These are phyloP conservation scores for Silurus aristotelis DNA, from an alignment of 2,797 vertebrate species.

Conservation along the genomic window DNA sequence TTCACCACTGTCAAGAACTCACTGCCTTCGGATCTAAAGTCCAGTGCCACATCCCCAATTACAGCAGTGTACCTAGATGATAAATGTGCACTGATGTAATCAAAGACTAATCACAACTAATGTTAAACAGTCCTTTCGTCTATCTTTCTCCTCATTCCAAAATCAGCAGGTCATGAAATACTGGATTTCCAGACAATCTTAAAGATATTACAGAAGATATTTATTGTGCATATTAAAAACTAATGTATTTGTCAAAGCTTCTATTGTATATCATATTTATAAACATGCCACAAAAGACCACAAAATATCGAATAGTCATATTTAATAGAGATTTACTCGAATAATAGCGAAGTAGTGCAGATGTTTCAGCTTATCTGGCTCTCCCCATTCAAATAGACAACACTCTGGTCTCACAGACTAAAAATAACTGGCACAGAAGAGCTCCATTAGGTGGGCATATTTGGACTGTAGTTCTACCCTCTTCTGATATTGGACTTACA, in stretches of 20 bases:
- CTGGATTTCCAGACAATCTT: not conserved
- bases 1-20: too few species aligned
- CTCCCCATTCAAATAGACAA: not conserved
- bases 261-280: not conserved
- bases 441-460: not conserved
- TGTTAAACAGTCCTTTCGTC: not conserved
- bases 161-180: not conserved
- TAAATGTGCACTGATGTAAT: not conserved
- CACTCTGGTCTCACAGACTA: not conserved
- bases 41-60: too few species aligned
- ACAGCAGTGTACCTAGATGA: not conserved
- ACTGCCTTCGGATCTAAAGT: too few species aligned
- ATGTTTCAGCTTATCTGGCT: not conserved
- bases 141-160: not conserved
- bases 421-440: not conserved
- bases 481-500: not conserved
- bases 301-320: not conserved
- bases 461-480: not conserved
- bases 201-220: not conserved
- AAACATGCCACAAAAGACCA: not conserved
- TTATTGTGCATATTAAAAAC: not conserved
- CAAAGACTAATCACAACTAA: not conserved
- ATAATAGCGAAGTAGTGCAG: not conserved
- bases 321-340: not conserved
- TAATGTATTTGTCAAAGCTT: not conserved